Base-by-base conservation (phyloP, 2,113 vertebrate genomes). In the Xenus cinereus region DNA sequence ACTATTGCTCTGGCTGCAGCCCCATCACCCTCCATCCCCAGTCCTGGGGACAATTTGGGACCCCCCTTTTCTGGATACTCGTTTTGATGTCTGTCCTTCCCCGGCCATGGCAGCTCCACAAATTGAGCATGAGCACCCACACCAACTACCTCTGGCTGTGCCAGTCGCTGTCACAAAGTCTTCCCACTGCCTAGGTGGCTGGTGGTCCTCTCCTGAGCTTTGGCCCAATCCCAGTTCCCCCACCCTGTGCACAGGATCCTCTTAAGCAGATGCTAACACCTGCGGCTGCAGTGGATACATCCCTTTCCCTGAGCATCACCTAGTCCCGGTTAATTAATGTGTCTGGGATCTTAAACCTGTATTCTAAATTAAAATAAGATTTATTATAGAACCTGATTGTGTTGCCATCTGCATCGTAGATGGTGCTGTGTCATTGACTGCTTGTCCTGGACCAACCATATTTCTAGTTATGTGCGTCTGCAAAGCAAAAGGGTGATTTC, bases 251-350 rank as follows among this genome's bases (percentile, higher is more conserved):
- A 2, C 22, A 18, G 46, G 18, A 57, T 48, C 32, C 7, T 57
- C 35, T 45, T 12, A 3, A 35, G 21, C 45, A 48, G 77, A 33
- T 84, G 56, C 27, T 26, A 5, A 2, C 0, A 0, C 23, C 60
- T 35, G 27, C 60, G 76, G 45, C n/a, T 16, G 1, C 28, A 20
- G 45, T 0, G 0, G 8, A 19, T 0, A 0, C 68, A 30, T 77
- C 27, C 57, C 27, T 62, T 51, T 83, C 14, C 37, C 37, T 37
- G 24, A 74, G 37, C 51, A 50, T 75, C 1, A 0, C 41, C 28
- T 71, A 11, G 12, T 90, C 66, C 28, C 28, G 62, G 16, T 54
- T 71, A 84, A 63, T 95, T 64, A 71, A 75, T 1, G 1, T 18
- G 14, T 10, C 46, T 1, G 4, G 62, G 46, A 71, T 75, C 66